Percentiles rank a stretch among this genome's conserved stretches.
Conservation (phyloP, 2,113 vertebrate genomes). For the Erinaceus europaeus region DNA sequence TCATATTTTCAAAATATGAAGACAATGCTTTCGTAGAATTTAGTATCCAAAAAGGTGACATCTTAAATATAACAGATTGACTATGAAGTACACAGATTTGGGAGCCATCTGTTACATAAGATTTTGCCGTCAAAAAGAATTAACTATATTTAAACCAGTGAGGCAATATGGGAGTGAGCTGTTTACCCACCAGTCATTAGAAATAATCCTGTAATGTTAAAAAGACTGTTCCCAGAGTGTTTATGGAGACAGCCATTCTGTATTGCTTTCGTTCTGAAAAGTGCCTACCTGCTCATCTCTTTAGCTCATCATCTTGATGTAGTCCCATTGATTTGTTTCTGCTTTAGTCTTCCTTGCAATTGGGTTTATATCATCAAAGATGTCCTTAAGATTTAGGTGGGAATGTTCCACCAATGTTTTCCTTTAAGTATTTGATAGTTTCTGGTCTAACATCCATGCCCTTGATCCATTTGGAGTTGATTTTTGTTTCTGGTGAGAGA, state of each 20-base stretch:
- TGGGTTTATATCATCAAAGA: too few species aligned
- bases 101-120: slow-evolving; percentile 22
- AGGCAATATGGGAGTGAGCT: neutral
- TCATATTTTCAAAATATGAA: slow-evolving; percentile 18
- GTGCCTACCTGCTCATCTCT: neutral
- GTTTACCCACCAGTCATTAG: neutral
- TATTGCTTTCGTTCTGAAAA: slow-evolving; percentile 8
- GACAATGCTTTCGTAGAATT: neutral
- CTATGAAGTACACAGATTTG: slow-evolving; percentile 41
- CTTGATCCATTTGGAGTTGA: too few species aligned
- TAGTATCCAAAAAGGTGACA: slow-evolving; percentile 50
- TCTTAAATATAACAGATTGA: neutral
- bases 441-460: too few species aligned
- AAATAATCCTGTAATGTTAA: neutral
- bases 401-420: too few species aligned
- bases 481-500: too few species aligned
- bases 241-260: neutral
- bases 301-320: too few species aligned
- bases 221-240: neutral
- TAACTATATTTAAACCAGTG: slow-evolving; percentile 29
- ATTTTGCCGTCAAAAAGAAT: slow-evolving; percentile 39
- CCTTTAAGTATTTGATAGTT: too few species aligned
- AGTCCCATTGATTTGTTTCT: too few species aligned
- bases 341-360: too few species aligned
- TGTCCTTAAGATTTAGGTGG: too few species aligned